Percentiles rank a stretch among this genome's conserved stretches.
These are phyloP conservation scores for Catostylus mosaicus DNA, from an alignment of 30 jellyfish, hydroid and myxozoan genomes.

Conservation along the genomic window DNA sequence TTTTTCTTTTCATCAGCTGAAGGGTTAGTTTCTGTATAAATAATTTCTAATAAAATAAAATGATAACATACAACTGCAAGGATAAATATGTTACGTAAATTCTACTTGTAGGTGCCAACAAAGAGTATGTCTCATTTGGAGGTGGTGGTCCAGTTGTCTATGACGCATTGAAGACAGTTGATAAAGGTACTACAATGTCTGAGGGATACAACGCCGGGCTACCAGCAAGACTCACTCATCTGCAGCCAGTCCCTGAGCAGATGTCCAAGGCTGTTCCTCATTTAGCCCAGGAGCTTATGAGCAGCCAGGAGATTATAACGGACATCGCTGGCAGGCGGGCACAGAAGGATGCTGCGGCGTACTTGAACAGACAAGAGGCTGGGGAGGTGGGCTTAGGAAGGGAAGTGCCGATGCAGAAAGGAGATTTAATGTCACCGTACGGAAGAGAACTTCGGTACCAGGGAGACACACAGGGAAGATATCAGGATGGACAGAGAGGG, in stretches of 20 bases:
- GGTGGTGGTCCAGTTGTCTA: constrained; percentile 72
- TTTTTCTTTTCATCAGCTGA: too few relatives aligned
- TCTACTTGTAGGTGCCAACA: constrained; percentile 52
- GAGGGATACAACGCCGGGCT: constrained; percentile 84
- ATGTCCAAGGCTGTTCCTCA: constrained; percentile 29
- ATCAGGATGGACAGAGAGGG: background rate
- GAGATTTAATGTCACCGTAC: constrained; percentile 18
- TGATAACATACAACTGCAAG: too few relatives aligned
- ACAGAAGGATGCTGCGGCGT: constrained; percentile 28
- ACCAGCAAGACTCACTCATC: constrained; percentile 15
- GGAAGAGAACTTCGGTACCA: constrained; percentile 43
- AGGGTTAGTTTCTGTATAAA: too few relatives aligned
- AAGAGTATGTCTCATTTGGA: constrained; percentile 78
- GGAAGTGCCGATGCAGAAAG: constrained; percentile 41
- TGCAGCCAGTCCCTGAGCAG: constrained; percentile 7
- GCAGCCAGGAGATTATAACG: constrained; percentile 50
- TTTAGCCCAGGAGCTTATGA: constrained; percentile 35
- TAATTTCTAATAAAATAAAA: too few relatives aligned
- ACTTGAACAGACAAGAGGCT: constrained; percentile 48
- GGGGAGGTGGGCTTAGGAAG: constrained; percentile 51
- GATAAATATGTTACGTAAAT: too few relatives aligned
- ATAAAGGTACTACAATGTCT: constrained; percentile 42
- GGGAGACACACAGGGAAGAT: background rate
- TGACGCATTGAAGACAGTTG: constrained; percentile 49
- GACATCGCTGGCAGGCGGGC: constrained; percentile 17